Base-by-base conservation (phyloP, 2,113 vertebrate genomes). In the Parus major region DNA sequence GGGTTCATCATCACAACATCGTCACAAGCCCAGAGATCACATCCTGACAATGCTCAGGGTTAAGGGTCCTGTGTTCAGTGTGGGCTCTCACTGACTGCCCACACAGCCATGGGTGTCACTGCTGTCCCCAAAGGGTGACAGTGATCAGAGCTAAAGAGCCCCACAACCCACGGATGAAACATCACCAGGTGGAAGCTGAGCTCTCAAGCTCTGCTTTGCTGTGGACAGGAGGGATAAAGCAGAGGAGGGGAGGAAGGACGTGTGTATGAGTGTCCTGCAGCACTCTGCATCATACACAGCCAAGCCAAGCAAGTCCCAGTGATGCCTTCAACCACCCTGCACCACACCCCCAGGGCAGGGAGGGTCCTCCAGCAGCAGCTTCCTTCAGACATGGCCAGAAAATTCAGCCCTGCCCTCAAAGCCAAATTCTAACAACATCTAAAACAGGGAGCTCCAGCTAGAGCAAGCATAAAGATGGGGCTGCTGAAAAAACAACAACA, bases 31-130 rank as follows among this genome's bases (percentile, higher is more conserved):
- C 28, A 29, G 53, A 0, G 0, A 44, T 11, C 65, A 41, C 61
- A n/a, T 46, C 13, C 20, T 3, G 53, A 35, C 70, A 35, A 49
- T 65, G 69, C 53, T 83, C 49, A 17, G 72, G 29, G 41, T 21
- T 1, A 42, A 64, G 73, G 49, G 36, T 13, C 33, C 4, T 2
- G 21, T 28, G 52, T 8, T 64, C 4, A n/a, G 27, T 6, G 20
- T 1, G 4, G 59, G 23, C 53, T 41, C 63, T 50, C 68, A 16
- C 9, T 20, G 72, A 16, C 71, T 15, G 33, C 35, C 29, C 23
- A 35, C 1, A 1, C 2, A 55, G 65, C 39, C 8, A 1, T 3
- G 29, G 56, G 42, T 19, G 42, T 15, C 60, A 41, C 29, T 0
- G 1, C 76, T 20, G 6, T 27, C 29, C 36, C 56, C 87, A 44